phyloP scores from a whole-genome alignment of 2,113 vertebrate species.

The Coracopsis vasa region DNA sequence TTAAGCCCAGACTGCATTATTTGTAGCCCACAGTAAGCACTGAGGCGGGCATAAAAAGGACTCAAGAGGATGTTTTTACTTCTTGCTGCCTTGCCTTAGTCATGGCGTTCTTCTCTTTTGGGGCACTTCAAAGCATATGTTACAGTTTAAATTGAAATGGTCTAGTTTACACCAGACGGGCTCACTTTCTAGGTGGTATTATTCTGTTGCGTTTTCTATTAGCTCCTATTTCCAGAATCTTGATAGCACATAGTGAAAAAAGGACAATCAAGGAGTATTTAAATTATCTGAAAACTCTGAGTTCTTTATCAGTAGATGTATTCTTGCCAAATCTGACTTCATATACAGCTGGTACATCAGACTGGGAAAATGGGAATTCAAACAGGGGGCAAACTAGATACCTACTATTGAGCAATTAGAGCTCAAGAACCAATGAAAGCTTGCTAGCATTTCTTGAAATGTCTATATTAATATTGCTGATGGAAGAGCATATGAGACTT shows the following conservation, averaged over 20 bases:
- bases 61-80: not conserved
- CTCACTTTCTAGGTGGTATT: not conserved
- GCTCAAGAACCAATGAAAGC: not conserved
- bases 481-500: not conserved
- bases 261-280: not conserved
- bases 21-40: not conserved
- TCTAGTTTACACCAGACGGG: not conserved
- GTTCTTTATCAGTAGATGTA: not conserved
- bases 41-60: not conserved
- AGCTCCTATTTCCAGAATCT: not conserved
- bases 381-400: not conserved
- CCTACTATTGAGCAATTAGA: not conserved
- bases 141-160: not conserved
- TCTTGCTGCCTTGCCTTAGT: not conserved
- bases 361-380: not conserved
- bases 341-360: not conserved
- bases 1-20: not conserved
- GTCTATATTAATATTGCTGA: not conserved
- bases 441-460: not conserved
- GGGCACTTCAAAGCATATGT: not conserved
- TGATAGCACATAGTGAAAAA: not conserved
- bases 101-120: not conserved
- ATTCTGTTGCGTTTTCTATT: not conserved
- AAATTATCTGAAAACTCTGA: not conserved
- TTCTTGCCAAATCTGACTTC: not conserved